A percentile compares a stretch with the other conserved stretches of the same genome.
Conservation (phyloP, 1,140 invertebrate genomes). For the Stegodyphus dumicola region DNA sequence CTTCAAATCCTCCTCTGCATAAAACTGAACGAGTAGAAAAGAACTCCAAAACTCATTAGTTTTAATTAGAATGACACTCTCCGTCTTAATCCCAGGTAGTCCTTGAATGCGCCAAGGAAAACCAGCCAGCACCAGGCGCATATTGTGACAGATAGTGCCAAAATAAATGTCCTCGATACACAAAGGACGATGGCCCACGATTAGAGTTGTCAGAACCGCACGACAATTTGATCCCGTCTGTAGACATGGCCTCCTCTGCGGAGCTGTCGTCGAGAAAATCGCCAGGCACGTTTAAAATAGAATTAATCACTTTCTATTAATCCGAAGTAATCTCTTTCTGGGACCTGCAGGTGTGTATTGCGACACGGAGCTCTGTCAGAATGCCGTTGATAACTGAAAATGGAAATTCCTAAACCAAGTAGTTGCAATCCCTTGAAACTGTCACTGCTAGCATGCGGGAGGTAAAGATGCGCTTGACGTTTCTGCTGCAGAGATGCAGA, state of each 20-base stretch:
- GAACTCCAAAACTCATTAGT: neutral
- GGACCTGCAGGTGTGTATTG: too few species aligned
- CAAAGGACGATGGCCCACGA: neutral
- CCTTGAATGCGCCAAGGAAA: neutral
- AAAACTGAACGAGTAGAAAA: neutral
- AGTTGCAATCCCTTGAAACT: too few species aligned
- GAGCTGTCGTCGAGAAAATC: too few species aligned
- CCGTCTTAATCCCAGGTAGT: neutral
- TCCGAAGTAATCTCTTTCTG: too few species aligned
- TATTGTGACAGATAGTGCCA: neutral
- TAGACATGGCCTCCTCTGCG: neutral
- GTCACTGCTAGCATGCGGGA: too few species aligned
- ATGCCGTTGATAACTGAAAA: too few species aligned
- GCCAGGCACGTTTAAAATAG: too few species aligned
- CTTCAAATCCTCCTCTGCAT: neutral
- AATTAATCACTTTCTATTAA: too few species aligned
- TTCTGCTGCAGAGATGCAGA: too few species aligned
- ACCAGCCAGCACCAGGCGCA: neutral
- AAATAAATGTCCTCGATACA: neutral
- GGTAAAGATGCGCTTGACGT: too few species aligned
- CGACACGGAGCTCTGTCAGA: too few species aligned
- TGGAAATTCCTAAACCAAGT: too few species aligned
- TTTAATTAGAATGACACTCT: neutral
- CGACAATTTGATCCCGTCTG: neutral
- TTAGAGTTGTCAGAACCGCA: neutral